A percentile compares a stretch with the other conserved stretches of the same genome.
phyloP scores from a whole-genome alignment of 2,113 vertebrate genomes.

The Notothenia rossii region DNA sequence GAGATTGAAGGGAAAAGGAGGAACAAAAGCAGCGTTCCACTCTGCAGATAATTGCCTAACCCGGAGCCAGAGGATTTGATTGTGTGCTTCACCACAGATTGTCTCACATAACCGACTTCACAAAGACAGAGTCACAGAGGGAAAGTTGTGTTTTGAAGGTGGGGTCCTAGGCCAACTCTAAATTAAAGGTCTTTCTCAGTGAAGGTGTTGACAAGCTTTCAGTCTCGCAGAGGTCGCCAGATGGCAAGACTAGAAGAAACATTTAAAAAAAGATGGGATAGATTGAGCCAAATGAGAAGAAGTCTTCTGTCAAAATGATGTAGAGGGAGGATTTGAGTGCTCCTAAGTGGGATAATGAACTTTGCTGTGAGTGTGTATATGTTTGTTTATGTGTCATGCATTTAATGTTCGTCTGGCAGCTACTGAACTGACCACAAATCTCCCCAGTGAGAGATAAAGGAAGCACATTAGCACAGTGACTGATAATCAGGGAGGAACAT shows the following conservation, averaged over 20 bases:
- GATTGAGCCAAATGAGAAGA: constrained; percentile 37
- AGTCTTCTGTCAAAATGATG: constrained; percentile 8
- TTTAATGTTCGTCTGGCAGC: constrained; percentile 55
- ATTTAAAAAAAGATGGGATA: constrained; percentile 17
- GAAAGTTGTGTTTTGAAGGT: constrained; percentile 34
- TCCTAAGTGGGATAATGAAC: constrained; percentile 23
- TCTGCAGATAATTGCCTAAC: constrained; percentile 4
- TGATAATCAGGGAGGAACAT: constrained; percentile 13
- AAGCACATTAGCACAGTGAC: constrained; percentile 47
- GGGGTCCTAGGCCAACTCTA: constrained; percentile 33
- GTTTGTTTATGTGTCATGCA: constrained; percentile 26
- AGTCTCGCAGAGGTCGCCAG: constrained; percentile 37
- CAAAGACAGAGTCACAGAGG: constrained; percentile 23
- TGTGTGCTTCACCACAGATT: constrained; percentile 32
- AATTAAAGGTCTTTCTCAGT: constrained; percentile 46
- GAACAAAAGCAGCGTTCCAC: constrained; percentile 7
- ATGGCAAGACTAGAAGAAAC: constrained; percentile 43
- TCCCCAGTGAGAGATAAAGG: constrained; percentile 33
- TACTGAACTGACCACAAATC: constrained; percentile 36
- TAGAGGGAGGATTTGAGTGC: constrained; percentile 16
- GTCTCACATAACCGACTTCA: constrained; percentile 24
- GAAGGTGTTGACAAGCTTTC: constrained; percentile 63
- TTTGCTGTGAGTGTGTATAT: constrained; percentile 11
- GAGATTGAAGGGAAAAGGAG: background rate
- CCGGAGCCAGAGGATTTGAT: constrained; percentile 33